Evolutionary conservation across 2,888 invertebrate species (phyloP).

Genomic region (Tinea pellionella): DNA sequence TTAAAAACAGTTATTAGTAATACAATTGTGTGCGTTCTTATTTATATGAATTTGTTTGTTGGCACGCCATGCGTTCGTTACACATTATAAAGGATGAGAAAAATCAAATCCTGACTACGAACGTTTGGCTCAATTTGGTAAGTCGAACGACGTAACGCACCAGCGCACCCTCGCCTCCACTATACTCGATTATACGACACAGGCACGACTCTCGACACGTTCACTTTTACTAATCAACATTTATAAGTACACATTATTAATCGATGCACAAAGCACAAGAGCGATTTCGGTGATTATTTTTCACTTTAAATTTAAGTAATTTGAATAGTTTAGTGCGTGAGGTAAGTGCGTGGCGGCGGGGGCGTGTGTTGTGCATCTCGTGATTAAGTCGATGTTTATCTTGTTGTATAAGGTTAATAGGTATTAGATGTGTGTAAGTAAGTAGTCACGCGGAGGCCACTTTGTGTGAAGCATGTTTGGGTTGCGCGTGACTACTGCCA

Average conservation of each 20-base stretch:
- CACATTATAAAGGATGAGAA: constrained; percentile 91
- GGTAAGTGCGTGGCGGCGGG: constrained; percentile 14
- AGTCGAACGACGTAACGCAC: constrained; percentile 65
- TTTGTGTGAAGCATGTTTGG: constrained; percentile 30
- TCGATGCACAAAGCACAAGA: too few relatives aligned
- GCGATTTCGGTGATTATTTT: too few relatives aligned
- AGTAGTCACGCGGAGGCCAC: constrained; percentile 37
- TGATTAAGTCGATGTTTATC: constrained; percentile 30
- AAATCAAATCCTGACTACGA: constrained; percentile 98
- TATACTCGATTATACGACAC: too few relatives aligned
- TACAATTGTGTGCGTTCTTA: neutral
- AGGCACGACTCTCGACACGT: too few relatives aligned
- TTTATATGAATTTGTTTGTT: constrained; percentile 62
- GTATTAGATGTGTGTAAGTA: constrained; percentile 55
- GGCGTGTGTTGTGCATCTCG: constrained; percentile 55
- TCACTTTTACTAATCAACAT: too few relatives aligned
- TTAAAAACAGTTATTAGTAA: neutral
- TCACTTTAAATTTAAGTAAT: too few relatives aligned
- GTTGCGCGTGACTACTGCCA: constrained; percentile 35
- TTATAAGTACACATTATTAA: too few relatives aligned
- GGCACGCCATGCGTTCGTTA: constrained; percentile 73
- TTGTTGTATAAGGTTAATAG: constrained; percentile 37
- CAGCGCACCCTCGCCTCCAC: constrained; percentile 14
- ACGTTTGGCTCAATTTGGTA: constrained; percentile 98
- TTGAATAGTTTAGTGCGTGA: too few relatives aligned